Conservation (phyloP, 2,113 vertebrate species). For the Lycaon pictus region DNA sequence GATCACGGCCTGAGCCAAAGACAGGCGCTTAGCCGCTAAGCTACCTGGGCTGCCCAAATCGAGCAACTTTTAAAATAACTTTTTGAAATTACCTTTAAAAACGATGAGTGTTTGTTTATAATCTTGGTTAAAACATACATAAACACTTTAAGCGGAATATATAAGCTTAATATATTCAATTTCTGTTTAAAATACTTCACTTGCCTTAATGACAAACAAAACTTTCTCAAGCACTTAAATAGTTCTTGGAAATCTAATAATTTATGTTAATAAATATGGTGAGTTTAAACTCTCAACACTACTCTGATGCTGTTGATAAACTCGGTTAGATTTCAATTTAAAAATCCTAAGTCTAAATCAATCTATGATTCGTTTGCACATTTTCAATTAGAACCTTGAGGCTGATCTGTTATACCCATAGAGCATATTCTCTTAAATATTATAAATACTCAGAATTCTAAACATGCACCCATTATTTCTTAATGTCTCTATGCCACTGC, state of each 20-base stretch:
- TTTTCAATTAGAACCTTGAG: background rate
- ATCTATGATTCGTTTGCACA: background rate
- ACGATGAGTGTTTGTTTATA: background rate
- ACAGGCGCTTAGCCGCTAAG: too few species aligned
- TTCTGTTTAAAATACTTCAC: slow-evolving; percentile 31
- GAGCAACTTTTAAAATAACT: background rate
- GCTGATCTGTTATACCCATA: background rate
- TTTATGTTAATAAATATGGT: background rate
- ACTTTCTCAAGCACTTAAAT: background rate
- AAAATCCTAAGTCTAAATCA: background rate
- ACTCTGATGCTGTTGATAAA: background rate
- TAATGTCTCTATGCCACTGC: background rate
- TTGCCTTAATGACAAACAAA: background rate
- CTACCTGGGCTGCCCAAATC: background rate
- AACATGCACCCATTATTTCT: background rate
- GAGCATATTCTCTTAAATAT: background rate
- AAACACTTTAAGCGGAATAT: background rate
- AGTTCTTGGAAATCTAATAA: background rate
- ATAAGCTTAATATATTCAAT: background rate
- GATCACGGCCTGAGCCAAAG: too few species aligned
- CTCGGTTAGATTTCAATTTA: slow-evolving; percentile 8
- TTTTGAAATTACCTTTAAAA: background rate
- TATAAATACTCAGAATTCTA: background rate
- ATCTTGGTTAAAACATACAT: background rate
- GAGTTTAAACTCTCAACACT: background rate